These are phyloP conservation scores for Automeris io DNA, from an alignment of 2,888 invertebrate species.

Conservation along the genomic window DNA sequence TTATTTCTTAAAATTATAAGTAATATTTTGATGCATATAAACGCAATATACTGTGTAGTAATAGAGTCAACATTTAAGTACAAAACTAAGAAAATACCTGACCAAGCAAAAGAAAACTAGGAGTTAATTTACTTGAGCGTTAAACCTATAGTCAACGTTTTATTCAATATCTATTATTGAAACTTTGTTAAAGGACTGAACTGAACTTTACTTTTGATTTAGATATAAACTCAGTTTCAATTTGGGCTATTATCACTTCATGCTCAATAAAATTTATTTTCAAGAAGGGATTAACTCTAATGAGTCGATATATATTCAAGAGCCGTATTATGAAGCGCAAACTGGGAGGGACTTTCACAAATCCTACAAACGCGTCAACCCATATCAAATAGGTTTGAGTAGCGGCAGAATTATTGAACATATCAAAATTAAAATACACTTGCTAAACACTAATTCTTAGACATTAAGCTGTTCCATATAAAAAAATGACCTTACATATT, in stretches of 20 bases:
- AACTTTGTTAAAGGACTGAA: not conserved
- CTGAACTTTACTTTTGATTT: not conserved
- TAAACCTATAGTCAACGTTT: too few relatives aligned
- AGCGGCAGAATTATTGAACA: slow-evolving; percentile 15
- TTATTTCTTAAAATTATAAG: too few relatives aligned
- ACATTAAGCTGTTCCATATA: too few relatives aligned
- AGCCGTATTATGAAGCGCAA: slow-evolving; percentile 2
- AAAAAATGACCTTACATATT: not conserved
- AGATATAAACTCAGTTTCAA: slow-evolving; percentile 1
- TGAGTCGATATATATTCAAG: slow-evolving; percentile 3
- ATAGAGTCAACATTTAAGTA: too few relatives aligned
- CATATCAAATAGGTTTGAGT: slow-evolving; percentile 24
- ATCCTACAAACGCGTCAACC: slow-evolving; percentile 22
- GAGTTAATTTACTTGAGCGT: too few relatives aligned
- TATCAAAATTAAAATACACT: slow-evolving; percentile 6
- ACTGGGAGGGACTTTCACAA: slow-evolving; percentile 1
- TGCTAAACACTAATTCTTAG: not conserved
- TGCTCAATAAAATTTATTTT: slow-evolving; percentile 3
- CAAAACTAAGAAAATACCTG: too few relatives aligned
- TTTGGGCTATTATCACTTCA: slow-evolving; percentile 2
- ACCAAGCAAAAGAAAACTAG: too few relatives aligned
- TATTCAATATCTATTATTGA: not conserved
- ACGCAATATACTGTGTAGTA: too few relatives aligned
- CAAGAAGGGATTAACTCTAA: slow-evolving; percentile 3
- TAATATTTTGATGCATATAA: too few relatives aligned